Evolutionary conservation across 2,888 invertebrate species (phyloP).

Genomic region (Andrena trimmerana): DNA sequence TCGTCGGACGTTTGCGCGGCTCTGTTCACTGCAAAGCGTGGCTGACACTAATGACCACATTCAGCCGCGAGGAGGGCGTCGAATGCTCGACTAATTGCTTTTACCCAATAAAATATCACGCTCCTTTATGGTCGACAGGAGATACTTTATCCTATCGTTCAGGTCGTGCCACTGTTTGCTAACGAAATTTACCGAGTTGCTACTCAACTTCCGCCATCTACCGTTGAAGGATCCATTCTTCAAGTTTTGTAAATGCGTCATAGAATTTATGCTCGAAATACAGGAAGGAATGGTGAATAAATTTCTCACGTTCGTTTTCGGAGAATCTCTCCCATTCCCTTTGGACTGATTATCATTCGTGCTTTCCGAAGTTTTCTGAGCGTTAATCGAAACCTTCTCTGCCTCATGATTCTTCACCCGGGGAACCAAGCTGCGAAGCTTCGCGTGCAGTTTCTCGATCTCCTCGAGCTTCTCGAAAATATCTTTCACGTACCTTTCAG

Average conservation of each 20-base stretch:
- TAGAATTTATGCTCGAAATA: neutral
- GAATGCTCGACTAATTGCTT: neutral
- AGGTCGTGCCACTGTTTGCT: constrained; percentile 23
- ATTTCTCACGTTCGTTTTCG: neutral
- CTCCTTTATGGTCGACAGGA: constrained; percentile 4
- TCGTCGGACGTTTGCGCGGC: constrained; percentile 19
- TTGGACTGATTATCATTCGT: neutral
- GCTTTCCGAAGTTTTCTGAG: neutral
- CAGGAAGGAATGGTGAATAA: neutral
- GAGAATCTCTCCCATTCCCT: neutral
- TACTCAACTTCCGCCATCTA: neutral
- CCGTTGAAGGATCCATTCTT: neutral
- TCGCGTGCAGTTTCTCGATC: constrained; percentile 69
- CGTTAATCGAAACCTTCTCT: neutral
- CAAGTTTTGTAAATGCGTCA: neutral
- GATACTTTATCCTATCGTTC: constrained; percentile 10
- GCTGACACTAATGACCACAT: neutral
- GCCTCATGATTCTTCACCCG: constrained; percentile 21
- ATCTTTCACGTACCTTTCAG: constrained; percentile 46
- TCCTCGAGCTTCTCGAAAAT: constrained; percentile 65
- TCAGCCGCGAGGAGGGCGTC: neutral
- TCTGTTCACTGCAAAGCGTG: constrained; percentile 33
- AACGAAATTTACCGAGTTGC: constrained; percentile 1
- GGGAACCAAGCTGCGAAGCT: constrained; percentile 63
- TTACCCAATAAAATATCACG: constrained; percentile 32